Evolutionary conservation across 1,140 invertebrate genomes (phyloP).

Genomic region (Trialeurodes vaporariorum): DNA sequence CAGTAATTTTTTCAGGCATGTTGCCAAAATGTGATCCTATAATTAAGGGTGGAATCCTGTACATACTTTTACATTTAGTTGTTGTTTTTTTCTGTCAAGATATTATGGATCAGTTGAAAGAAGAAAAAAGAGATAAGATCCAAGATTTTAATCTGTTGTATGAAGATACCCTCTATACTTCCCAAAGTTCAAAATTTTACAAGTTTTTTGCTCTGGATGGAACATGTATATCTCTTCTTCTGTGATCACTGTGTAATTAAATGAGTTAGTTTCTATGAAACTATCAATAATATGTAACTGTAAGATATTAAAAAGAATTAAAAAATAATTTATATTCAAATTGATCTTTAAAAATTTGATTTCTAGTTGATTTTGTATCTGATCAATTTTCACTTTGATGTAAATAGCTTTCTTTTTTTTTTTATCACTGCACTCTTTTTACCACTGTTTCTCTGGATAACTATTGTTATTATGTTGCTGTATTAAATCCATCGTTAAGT

Average conservation of each 20-base stretch:
- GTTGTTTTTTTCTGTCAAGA: too few species aligned
- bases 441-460: not conserved
- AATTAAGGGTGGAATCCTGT: too few species aligned
- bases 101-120: too few species aligned
- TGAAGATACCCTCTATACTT: not conserved
- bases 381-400: not conserved
- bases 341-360: too few species aligned
- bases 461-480: not conserved
- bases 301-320: not conserved
- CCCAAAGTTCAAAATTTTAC: not conserved
- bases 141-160: not conserved
- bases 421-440: not conserved
- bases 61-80: too few species aligned
- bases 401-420: not conserved
- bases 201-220: not conserved
- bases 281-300: not conserved
- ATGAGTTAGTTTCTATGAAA: not conserved
- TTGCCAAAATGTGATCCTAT: too few species aligned
- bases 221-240: not conserved
- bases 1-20: too few species aligned
- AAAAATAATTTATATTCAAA: not conserved
- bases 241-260: not conserved
- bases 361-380: not conserved
- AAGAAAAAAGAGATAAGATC: too few species aligned
- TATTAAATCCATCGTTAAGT: not conserved